Percentiles rank a stretch among this genome's conserved stretches.
These are phyloP conservation scores for Pristis pectinata DNA, from an alignment of 2,797 vertebrate species.

Conservation along the genomic window DNA sequence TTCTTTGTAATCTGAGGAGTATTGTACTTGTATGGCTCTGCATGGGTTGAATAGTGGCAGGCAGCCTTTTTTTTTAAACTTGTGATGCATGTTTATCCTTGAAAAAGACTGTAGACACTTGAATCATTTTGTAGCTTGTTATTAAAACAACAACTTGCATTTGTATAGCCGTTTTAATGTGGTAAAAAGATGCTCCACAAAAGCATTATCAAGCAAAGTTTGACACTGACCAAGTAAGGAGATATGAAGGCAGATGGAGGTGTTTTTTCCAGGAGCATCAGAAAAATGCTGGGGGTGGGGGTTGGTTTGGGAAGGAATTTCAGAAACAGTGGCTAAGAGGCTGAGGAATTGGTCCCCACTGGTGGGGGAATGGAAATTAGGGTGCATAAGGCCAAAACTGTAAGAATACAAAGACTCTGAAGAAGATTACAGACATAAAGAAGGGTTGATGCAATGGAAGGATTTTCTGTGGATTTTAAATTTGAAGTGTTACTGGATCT, in stretches of 20 bases:
- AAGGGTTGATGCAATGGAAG: neutral
- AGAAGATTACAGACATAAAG: neutral
- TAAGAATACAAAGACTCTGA: neutral
- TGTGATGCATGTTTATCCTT: slow-evolving; percentile 3
- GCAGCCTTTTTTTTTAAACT: neutral
- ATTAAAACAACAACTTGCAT: neutral
- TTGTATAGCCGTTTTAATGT: neutral
- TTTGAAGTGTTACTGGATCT: neutral
- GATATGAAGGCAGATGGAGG: neutral
- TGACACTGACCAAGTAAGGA: neutral
- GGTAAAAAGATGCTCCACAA: neutral
- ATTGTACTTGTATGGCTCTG: neutral
- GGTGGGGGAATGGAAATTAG: neutral
- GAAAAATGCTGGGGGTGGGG: no score
- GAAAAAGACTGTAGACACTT: neutral
- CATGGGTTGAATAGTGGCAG: neutral
- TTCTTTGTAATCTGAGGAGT: slow-evolving; percentile 11
- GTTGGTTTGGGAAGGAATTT: neutral
- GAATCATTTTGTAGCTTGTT: neutral
- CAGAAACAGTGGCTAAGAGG: neutral
- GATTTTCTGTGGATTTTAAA: neutral
- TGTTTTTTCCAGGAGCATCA: neutral
- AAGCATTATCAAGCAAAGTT: neutral
- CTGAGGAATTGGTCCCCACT: neutral
- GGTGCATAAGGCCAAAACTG: neutral